Percentiles rank a stretch among this genome's conserved stretches.
Evolutionary conservation across 2,113 vertebrate genomes (phyloP).

Genomic region (Cynopterus brachyotis): DNA sequence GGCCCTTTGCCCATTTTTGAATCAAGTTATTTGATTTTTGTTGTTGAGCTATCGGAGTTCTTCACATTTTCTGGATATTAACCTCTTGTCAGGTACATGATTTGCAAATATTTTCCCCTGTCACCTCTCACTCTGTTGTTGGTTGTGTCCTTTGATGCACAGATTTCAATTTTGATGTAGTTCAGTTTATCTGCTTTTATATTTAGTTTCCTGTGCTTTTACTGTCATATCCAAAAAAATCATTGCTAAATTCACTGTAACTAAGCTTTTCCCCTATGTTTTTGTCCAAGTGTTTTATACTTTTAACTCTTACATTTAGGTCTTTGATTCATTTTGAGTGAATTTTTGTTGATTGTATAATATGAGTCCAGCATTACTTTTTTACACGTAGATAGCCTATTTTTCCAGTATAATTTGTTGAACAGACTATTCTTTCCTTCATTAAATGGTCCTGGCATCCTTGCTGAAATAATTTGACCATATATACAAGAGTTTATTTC

Average conservation of each 20-base stretch:
- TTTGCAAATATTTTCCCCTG: not conserved
- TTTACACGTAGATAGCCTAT: not conserved
- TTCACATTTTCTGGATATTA: not conserved
- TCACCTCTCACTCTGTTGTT: not conserved
- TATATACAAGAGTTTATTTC: not conserved
- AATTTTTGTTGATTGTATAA: not conserved
- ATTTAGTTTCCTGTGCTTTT: not conserved
- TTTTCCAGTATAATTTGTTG: not conserved
- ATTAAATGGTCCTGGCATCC: not conserved
- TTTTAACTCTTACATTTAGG: not conserved
- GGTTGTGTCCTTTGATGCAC: not conserved
- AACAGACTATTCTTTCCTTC: not conserved
- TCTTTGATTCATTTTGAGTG: not conserved
- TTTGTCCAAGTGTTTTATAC: not conserved
- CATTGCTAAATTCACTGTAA: not conserved
- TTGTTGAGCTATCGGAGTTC: not conserved
- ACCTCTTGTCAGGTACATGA: not conserved
- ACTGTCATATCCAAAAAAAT: not conserved
- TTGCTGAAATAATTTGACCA: not conserved
- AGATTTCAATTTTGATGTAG: not conserved
- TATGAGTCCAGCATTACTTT: not conserved
- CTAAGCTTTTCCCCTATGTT: not conserved
- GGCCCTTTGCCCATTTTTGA: not conserved
- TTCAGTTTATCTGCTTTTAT: not conserved
- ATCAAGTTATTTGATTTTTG: not conserved